Conservation (phyloP, 2,797 vertebrate genomes). For the Eupleurogrammus muticus region DNA sequence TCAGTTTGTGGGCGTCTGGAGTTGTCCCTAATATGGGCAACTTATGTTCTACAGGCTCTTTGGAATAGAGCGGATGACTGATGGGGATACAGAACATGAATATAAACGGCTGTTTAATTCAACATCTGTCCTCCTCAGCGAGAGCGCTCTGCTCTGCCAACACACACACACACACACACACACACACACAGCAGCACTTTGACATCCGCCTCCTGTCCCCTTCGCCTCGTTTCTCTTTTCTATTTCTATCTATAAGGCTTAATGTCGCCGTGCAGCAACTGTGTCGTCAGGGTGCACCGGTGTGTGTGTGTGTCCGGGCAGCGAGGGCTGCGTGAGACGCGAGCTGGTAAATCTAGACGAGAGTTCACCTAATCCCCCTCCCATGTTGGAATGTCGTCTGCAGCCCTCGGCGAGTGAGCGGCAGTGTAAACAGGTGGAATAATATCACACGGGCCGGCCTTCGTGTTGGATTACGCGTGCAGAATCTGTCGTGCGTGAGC, state of each 20-base stretch:
- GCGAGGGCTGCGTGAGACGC: not conserved
- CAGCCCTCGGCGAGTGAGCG: constrained; percentile 19
- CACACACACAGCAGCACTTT: constrained; percentile 28
- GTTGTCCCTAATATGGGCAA: constrained; percentile 43
- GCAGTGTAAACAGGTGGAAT: constrained; percentile 62
- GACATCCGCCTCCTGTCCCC: constrained; percentile 20
- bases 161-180: constrained; percentile 13
- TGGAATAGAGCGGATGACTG: constrained; percentile 17
- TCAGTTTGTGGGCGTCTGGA: not conserved
- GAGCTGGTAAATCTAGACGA: constrained; percentile 42
- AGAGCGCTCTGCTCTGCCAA: constrained; percentile 42
- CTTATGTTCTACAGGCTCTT: constrained; percentile 2
- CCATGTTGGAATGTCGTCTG: constrained; percentile 61
- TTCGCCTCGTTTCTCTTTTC: not conserved
- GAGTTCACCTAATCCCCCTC: constrained; percentile 55
- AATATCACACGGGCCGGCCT: constrained; percentile 37
- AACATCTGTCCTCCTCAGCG: constrained; percentile 61
- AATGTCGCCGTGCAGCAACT: not conserved
- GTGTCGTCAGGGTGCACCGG: constrained; percentile 1
- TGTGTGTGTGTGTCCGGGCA: constrained; percentile 7
- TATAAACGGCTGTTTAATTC: constrained; percentile 58
- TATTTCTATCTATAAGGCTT: not conserved
- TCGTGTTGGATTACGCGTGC: constrained; percentile 15
- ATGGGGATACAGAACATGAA: constrained; percentile 22
- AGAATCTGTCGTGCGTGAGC: not conserved